Percentiles rank a stretch among this genome's conserved stretches.
Conservation (phyloP, 1,140 invertebrate genomes). For the Drosophila subobscura region DNA sequence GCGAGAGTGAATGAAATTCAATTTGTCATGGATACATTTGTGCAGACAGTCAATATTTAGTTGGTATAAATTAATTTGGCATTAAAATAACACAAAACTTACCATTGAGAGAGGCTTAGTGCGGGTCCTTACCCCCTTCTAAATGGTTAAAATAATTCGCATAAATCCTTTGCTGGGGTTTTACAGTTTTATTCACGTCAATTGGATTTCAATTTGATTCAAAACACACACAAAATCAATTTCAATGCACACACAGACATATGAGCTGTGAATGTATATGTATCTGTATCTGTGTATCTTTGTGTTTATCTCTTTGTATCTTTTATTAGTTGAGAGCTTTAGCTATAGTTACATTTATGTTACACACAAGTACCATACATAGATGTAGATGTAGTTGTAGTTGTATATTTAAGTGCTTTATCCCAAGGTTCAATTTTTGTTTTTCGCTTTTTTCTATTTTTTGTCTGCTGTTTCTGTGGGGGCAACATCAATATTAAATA, state of each 20-base stretch:
- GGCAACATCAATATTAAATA: slow-evolving; percentile 49
- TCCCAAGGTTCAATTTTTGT: slow-evolving; percentile 49
- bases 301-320: slow-evolving; percentile 6
- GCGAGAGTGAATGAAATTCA: slow-evolving; percentile 34
- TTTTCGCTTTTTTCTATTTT: slow-evolving; percentile 37
- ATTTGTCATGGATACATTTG: slow-evolving; percentile 7
- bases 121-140: not conserved
- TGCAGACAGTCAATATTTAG: no score
- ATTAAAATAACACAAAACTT: not conserved
- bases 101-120: slow-evolving; percentile 9
- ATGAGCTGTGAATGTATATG: slow-evolving; percentile 34
- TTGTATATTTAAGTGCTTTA: slow-evolving; percentile 64
- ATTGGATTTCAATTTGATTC: slow-evolving; percentile 57
- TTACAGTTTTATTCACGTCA: slow-evolving; percentile 71
- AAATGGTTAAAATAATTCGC: slow-evolving; percentile 17
- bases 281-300: not conserved
- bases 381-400: not conserved
- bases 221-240: slow-evolving; percentile 47
- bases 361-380: slow-evolving; percentile 58
- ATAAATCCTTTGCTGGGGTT: slow-evolving; percentile 60
- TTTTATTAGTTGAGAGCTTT: slow-evolving; percentile 59
- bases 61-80: not conserved
- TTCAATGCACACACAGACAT: slow-evolving; percentile 32
- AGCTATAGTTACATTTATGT: slow-evolving; percentile 74
- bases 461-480: slow-evolving; percentile 22